These are phyloP conservation scores for Cassiopea xamachana DNA, from an alignment of 30 jellyfish, hydroid and myxozoan genomes.

Conservation along the genomic window DNA sequence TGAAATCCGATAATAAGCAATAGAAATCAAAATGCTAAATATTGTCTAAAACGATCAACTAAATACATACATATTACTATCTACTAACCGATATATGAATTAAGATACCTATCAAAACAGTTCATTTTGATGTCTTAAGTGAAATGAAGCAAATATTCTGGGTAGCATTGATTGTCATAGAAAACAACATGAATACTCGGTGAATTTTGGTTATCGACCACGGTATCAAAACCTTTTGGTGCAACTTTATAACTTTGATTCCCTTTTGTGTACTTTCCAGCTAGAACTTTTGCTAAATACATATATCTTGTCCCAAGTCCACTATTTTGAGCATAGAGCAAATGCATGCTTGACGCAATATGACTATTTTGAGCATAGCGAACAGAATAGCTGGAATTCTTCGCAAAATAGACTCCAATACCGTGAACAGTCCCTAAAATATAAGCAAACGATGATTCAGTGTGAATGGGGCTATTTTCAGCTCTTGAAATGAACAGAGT, in stretches of 20 bases:
- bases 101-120: too few relatives aligned
- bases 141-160: constrained; percentile 46
- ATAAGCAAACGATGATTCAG: not conserved
- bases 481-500: not conserved
- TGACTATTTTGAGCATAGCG: constrained; percentile 15
- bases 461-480: not conserved
- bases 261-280: constrained; percentile 39
- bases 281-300: constrained; percentile 68
- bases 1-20: too few relatives aligned
- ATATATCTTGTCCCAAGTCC: constrained; percentile 27
- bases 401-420: constrained; percentile 74
- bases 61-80: too few relatives aligned
- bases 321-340: not conserved
- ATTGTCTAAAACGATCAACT: too few relatives aligned
- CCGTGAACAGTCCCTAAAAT: constrained; percentile 57
- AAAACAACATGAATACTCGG: constrained; percentile 68
- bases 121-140: not conserved
- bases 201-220: not conserved
- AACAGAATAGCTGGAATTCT: constrained; percentile 46
- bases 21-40: too few relatives aligned
- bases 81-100: too few relatives aligned
- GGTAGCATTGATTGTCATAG: constrained; percentile 69
- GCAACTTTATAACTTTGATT: constrained; percentile 49
- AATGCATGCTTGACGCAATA: too few relatives aligned
- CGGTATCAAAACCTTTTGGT: constrained; percentile 54